Base-by-base conservation (phyloP, 2,888 invertebrate species). In the Microctonus hyperodae region DNA sequence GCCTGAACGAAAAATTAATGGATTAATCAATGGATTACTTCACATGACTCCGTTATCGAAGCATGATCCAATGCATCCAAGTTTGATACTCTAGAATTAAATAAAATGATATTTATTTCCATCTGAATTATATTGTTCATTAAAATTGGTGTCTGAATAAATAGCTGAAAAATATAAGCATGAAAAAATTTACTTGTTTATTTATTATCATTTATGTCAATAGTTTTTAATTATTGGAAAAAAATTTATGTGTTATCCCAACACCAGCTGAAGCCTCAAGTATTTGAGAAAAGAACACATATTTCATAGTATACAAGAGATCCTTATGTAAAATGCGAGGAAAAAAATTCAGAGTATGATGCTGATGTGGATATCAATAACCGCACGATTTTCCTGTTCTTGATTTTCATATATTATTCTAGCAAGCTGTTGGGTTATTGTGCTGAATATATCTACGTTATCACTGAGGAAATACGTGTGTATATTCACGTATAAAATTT, bases 401-500 rank as follows among this genome's bases (percentile, higher is more conserved):
- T 7, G 56, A 35, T 16, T 33, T 25, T 58, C 23, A 58, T 58
- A 58, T 58, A 58, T 40, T 37, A 40, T 25, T 37, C 37, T 40
- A 23, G 11, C 22, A 57, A 10, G 7, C 16, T 11, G 35, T 58
- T 35, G 23, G 58, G 58, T 58, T 37, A 28, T 7, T 28, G 28
- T 28, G 28, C 28, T 5, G 28, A n/a, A 28, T 28, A 28, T 28
- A 28, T 28, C 28, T 7, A 40, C 40, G 28, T n/a, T n/a, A n/a
- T n/a, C n/a, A n/a, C n/a, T n/a, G 48, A 48, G 63, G 62, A 66
- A 57, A 35, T 55, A 53, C 20, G 50, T 23, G 58, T 64, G 37
- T 16, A 40, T 64, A 61, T 37, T 13, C 40, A 11, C 44, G 51
- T 16, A 23, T 20, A 40, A 23, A 50, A 55, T 35, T 33, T 23